Evolutionary conservation across 1,140 invertebrate genomes (phyloP).

Genomic region (Argopecten irradians): DNA sequence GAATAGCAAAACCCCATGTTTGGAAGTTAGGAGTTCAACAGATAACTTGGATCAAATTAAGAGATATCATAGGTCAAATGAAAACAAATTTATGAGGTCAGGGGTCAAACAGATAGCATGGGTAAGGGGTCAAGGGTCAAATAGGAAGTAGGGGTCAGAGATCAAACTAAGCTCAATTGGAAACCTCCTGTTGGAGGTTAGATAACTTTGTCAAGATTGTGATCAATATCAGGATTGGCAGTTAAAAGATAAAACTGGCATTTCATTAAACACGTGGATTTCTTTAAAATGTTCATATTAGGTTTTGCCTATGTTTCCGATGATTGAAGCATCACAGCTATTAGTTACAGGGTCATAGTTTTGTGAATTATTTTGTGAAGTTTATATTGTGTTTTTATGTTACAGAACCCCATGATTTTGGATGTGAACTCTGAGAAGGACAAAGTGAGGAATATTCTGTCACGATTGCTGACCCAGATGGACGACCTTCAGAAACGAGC

Average conservation of each 20-base stretch:
- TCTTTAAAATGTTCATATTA: too few relatives aligned
- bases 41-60: neutral
- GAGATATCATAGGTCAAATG: neutral
- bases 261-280: too few relatives aligned
- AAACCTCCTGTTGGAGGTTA: too few relatives aligned
- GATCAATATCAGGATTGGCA: too few relatives aligned
- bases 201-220: too few relatives aligned
- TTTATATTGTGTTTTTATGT: constrained; percentile 35
- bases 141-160: neutral
- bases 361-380: too few relatives aligned
- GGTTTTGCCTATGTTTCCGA: too few relatives aligned
- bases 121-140: neutral
- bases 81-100: neutral
- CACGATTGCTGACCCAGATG: constrained; percentile 82
- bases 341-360: too few relatives aligned
- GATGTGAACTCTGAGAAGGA: constrained; percentile 84
- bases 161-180: neutral
- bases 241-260: too few relatives aligned
- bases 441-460: constrained; percentile 81
- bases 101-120: neutral
- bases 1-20: neutral
- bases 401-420: constrained; percentile 85
- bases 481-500: constrained; percentile 81
- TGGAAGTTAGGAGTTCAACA: neutral
- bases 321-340: too few relatives aligned